A percentile compares a stretch with the other conserved stretches of the same genome.
These are phyloP conservation scores for Drosophila mayaguana DNA, from an alignment of 2,888 invertebrate genomes.

Conservation along the genomic window DNA sequence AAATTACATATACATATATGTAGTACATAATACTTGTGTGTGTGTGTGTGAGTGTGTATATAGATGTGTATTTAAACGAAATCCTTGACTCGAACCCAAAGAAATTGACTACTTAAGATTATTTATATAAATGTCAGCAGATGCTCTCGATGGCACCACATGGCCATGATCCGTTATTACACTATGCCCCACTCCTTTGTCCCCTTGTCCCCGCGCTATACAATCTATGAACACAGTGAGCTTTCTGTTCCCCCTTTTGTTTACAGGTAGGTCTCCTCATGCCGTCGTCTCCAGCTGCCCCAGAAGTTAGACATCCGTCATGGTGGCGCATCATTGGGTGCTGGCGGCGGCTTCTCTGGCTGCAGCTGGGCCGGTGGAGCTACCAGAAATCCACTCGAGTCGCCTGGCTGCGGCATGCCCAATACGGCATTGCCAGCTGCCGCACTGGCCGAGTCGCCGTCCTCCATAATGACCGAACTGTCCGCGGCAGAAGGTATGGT, in stretches of 20 bases:
- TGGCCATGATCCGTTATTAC: slow-evolving; percentile 32
- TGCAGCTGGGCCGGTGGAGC: slow-evolving; percentile 56
- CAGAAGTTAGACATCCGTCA: slow-evolving; percentile 61
- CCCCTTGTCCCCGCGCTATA: slow-evolving; percentile 32
- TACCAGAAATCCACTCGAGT: slow-evolving; percentile 68
- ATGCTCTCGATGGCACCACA: slow-evolving; percentile 2
- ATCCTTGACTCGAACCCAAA: slow-evolving; percentile 41
- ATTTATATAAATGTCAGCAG: slow-evolving; percentile 31
- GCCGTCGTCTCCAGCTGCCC: slow-evolving; percentile 39
- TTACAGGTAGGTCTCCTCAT: slow-evolving; percentile 77
- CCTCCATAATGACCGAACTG: slow-evolving; percentile 89
- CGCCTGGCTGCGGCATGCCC: slow-evolving; percentile 64
- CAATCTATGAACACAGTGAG: slow-evolving; percentile 78
- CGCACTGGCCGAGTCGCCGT: slow-evolving; percentile 85
- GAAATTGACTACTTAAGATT: slow-evolving; percentile 80
- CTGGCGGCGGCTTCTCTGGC: slow-evolving; percentile 61
- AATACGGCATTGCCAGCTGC: slow-evolving; percentile 39
- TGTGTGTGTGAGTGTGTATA: slow-evolving; percentile 1
- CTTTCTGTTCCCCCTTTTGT: slow-evolving; percentile 57
- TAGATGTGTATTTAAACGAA: slow-evolving; percentile 12
- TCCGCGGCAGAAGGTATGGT: slow-evolving; percentile 91
- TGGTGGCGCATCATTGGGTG: slow-evolving; percentile 82
- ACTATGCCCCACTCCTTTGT: slow-evolving; percentile 22
- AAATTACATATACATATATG: slow-evolving; percentile 47
- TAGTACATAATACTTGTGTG: slow-evolving; percentile 50